Conservation (phyloP, 2,113 vertebrate genomes). For the Oreochromis spilurus region DNA sequence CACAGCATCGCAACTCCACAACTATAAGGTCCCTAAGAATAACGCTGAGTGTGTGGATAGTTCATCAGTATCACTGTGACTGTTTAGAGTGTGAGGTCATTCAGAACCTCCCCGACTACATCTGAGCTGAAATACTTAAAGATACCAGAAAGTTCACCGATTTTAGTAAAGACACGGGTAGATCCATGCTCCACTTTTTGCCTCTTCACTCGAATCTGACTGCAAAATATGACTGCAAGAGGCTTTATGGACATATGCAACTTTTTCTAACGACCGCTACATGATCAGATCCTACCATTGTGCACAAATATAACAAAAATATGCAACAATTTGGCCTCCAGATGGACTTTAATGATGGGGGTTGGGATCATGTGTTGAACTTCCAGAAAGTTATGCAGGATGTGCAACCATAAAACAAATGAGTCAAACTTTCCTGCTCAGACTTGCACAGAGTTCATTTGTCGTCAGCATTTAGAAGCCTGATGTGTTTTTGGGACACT, state of each 20-base stretch:
- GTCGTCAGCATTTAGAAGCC: not conserved
- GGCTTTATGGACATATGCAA: not conserved
- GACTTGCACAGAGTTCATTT: not conserved
- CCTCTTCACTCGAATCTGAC: not conserved
- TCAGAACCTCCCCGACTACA: rapidly evolving
- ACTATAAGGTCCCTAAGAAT: not conserved
- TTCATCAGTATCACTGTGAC: not conserved
- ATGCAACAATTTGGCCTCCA: not conserved
- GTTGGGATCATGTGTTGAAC: not conserved
- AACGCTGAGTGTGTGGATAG: not conserved
- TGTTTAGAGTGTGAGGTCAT: not conserved
- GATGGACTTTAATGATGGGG: not conserved
- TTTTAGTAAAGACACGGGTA: rapidly evolving
- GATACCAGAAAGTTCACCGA: rapidly evolving
- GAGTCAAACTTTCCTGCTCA: not conserved
- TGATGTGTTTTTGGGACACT: not conserved
- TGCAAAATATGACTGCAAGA: not conserved
- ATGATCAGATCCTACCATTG: rapidly evolving
- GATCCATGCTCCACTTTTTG: not conserved
- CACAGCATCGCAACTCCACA: not conserved
- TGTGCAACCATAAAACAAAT: not conserved
- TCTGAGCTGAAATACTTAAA: not conserved
- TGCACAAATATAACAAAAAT: not conserved
- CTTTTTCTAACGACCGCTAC: rapidly evolving
- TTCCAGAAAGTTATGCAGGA: not conserved